A percentile compares a stretch with the other conserved stretches of the same genome.
phyloP scores from a whole-genome alignment of 2,888 invertebrate species.

The Neocrepidodera transversa region DNA sequence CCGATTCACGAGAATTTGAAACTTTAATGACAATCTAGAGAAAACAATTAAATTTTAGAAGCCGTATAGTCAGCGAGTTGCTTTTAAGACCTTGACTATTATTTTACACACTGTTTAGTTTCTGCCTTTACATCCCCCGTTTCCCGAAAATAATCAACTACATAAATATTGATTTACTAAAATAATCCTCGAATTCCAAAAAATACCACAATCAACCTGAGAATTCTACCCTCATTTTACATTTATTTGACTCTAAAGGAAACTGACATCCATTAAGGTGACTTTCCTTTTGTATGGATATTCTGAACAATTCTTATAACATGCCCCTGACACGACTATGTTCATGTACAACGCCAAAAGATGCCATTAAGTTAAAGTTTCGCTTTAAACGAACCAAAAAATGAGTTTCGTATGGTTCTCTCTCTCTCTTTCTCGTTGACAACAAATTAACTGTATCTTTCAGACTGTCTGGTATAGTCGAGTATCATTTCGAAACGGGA shows the following conservation, averaged over 20 bases:
- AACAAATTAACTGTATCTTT: background rate
- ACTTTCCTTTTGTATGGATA: background rate
- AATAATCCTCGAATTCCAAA: too few species aligned
- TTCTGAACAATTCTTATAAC: background rate
- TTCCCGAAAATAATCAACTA: too few species aligned
- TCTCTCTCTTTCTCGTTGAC: background rate
- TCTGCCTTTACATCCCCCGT: too few species aligned
- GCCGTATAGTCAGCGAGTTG: background rate
- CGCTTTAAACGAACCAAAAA: slow-evolving; percentile 1
- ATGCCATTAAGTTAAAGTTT: slow-evolving; percentile 6
- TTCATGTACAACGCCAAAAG: slow-evolving; percentile 1
- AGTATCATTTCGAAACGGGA: too few species aligned
- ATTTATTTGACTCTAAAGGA: background rate
- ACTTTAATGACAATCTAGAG: slow-evolving; percentile 28
- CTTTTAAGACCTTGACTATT: too few species aligned
- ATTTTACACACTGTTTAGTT: too few species aligned
- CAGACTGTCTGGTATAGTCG: too few species aligned
- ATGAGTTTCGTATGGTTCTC: background rate
- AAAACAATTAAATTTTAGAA: slow-evolving; percentile 27
- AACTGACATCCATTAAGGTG: background rate
- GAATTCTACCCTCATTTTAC: background rate
- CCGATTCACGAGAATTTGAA: slow-evolving; percentile 8
- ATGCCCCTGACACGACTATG: background rate
- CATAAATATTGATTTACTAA: too few species aligned
- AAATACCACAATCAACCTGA: background rate